phyloP scores from a whole-genome alignment of 2,113 vertebrate genomes.

The Arvicanthis niloticus region DNA sequence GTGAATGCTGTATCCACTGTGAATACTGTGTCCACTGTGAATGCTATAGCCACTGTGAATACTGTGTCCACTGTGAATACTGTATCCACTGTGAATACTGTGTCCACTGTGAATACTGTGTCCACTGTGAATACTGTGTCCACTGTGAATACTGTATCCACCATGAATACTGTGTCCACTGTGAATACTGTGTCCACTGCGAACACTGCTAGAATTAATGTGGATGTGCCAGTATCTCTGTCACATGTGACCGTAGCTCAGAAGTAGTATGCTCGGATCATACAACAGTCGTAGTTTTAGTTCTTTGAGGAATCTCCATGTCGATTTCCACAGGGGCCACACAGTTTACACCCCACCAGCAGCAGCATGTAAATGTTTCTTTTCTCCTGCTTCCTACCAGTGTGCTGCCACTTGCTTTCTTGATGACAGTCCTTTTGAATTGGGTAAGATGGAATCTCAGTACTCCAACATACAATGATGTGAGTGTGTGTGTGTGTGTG shows the following conservation, averaged over 20 bases:
- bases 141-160: too few species aligned
- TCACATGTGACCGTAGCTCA: background rate
- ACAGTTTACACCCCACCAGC: background rate
- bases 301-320: background rate
- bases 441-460: background rate
- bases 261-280: background rate
- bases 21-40: too few species aligned
- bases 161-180: too few species aligned
- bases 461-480: background rate
- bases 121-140: too few species aligned
- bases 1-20: too few species aligned
- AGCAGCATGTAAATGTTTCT: background rate
- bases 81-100: too few species aligned
- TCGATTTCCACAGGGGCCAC: background rate
- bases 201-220: background rate
- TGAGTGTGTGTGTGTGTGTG: background rate
- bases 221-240: background rate
- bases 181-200: too few species aligned
- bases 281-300: background rate
- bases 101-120: too few species aligned
- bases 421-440: background rate
- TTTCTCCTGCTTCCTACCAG: background rate
- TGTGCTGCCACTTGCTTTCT: background rate
- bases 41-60: too few species aligned
- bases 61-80: too few species aligned